A percentile compares a stretch with the other conserved stretches of the same genome.
phyloP scores from a whole-genome alignment of 2,113 vertebrate species.

The Polypterus bichir region DNA sequence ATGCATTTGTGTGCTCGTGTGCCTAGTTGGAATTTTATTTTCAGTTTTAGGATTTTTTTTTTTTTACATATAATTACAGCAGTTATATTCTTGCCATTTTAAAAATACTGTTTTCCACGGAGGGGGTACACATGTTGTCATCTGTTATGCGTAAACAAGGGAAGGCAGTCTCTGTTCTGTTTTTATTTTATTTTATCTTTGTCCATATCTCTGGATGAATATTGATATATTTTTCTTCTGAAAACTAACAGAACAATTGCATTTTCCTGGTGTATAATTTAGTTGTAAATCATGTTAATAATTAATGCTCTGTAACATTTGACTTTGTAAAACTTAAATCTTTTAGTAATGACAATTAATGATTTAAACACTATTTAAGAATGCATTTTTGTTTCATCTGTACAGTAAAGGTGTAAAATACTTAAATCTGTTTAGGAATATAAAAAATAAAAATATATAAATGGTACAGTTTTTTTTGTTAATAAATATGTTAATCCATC shows the following conservation, averaged over 20 bases:
- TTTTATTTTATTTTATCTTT: conserved; percentile 3
- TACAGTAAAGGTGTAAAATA: background rate
- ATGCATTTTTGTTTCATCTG: background rate
- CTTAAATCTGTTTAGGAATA: background rate
- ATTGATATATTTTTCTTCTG: conserved; percentile 6
- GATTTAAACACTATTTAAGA: background rate
- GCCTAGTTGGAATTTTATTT: background rate
- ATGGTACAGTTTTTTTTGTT: no score
- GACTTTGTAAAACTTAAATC: conserved; percentile 11
- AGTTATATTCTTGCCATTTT: background rate
- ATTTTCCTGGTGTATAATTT: conserved; percentile 35
- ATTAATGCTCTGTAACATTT: conserved; percentile 37
- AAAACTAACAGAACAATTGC: conserved; percentile 12
- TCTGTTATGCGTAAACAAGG: background rate
- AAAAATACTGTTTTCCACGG: background rate
- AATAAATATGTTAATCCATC: no score
- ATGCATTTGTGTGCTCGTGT: no score
- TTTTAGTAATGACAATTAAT: background rate
- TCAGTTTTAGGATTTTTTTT: background rate
- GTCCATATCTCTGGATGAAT: background rate
- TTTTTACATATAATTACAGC: background rate
- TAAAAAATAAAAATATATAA: background rate
- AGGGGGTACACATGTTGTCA: background rate
- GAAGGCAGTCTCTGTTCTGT: background rate
- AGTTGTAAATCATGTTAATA: conserved; percentile 42